Conservation (phyloP, 2,888 invertebrate species). For the Sisyra terminalis region DNA sequence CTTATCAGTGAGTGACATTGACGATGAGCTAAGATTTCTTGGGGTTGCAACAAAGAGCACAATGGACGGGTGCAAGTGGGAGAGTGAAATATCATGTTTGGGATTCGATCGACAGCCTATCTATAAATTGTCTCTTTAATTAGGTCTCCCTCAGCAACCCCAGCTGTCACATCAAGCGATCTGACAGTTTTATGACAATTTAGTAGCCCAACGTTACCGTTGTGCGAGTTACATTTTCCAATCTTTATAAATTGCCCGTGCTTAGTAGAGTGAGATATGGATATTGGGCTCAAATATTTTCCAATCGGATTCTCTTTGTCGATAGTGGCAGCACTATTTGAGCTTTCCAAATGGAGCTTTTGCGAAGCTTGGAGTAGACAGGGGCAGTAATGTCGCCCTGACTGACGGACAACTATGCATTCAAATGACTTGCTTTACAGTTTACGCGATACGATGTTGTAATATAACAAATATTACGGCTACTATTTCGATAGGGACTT, state of each 20-base stretch:
- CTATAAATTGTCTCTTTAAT: conserved; percentile 32
- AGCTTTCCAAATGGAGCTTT: conserved; percentile 9
- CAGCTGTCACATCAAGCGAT: conserved; percentile 51
- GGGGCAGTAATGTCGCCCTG: conserved; percentile 35
- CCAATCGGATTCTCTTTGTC: too few species aligned
- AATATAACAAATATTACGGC: too few species aligned
- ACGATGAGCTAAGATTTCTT: too few species aligned
- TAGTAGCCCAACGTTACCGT: conserved; percentile 23
- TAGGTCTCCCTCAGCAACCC: conserved; percentile 18
- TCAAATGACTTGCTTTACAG: conserved; percentile 56
- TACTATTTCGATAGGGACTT: neutral
- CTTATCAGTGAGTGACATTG: too few species aligned
- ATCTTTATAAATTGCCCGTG: conserved; percentile 17
- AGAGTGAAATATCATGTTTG: conserved; percentile 13
- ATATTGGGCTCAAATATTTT: too few species aligned
- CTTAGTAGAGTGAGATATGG: conserved; percentile 7
- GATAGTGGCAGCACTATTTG: too few species aligned
- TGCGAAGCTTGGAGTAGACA: conserved; percentile 15
- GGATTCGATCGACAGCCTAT: conserved; percentile 25
- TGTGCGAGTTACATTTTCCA: neutral
- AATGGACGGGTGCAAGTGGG: too few species aligned
- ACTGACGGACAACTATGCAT: conserved; percentile 60
- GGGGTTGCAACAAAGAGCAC: too few species aligned
- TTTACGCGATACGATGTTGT: neutral
- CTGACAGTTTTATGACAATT: conserved; percentile 57